phyloP scores from a whole-genome alignment of 1,140 invertebrate genomes.

The Holotrichia oblita region DNA sequence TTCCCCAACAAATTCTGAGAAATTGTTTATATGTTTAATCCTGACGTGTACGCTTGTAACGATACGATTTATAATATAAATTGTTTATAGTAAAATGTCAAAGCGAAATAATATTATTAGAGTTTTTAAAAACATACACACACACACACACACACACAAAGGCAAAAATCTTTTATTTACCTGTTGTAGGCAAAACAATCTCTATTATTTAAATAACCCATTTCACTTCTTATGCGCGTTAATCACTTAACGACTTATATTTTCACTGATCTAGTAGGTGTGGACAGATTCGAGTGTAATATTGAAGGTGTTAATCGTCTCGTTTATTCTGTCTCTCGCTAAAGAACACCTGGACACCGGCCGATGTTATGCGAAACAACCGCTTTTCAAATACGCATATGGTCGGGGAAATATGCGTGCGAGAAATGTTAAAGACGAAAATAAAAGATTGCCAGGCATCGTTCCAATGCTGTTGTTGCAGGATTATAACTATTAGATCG shows the following conservation, averaged over 20 bases:
- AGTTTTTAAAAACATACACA: too few species aligned
- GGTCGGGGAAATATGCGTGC: neutral
- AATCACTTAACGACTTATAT: too few species aligned
- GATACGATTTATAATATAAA: too few species aligned
- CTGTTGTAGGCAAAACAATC: constrained; percentile 1
- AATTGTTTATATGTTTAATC: too few species aligned
- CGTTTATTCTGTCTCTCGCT: neutral
- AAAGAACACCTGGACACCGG: neutral
- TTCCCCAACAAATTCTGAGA: too few species aligned
- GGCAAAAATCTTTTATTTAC: neutral
- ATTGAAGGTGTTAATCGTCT: too few species aligned
- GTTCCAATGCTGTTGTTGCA: neutral
- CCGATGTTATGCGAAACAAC: neutral
- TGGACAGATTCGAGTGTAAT: too few species aligned
- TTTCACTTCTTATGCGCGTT: neutral
- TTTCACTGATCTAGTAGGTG: too few species aligned
- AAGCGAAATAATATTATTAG: too few species aligned
- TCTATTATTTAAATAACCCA: neutral
- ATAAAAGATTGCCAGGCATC: neutral
- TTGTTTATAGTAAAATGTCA: too few species aligned
- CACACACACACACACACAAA: too few species aligned
- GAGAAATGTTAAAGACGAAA: neutral
- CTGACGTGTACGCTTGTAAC: too few species aligned
- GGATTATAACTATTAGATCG: neutral
- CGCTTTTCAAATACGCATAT: neutral